Evolutionary conservation across 2,888 invertebrate genomes (phyloP).

Genomic region (Drosophila affinis): DNA sequence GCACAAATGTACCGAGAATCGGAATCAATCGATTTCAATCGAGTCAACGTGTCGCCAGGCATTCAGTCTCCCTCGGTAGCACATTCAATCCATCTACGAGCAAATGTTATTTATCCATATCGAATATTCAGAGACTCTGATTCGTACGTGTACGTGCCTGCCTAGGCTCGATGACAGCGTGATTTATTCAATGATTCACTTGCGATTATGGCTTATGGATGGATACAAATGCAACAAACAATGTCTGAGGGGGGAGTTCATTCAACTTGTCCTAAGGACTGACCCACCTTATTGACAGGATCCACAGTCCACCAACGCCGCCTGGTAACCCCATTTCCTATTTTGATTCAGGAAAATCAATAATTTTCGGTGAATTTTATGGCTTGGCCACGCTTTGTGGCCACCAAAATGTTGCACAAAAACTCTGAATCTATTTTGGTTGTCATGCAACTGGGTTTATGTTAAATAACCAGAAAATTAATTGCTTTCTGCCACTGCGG

Average conservation of each 20-base stretch:
- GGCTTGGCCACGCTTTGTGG: constrained; percentile 8
- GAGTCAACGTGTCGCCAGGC: constrained; percentile 49
- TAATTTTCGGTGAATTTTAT: constrained; percentile 13
- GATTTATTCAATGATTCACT: constrained; percentile 65
- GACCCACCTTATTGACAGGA: constrained; percentile 15
- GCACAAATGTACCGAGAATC: constrained; percentile 23
- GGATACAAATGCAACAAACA: not conserved
- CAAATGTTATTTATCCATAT: constrained; percentile 29
- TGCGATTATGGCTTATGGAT: constrained; percentile 13
- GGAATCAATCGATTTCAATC: constrained; percentile 69
- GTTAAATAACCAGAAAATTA: constrained; percentile 37
- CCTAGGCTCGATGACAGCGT: constrained; percentile 41
- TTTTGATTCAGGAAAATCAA: constrained; percentile 20
- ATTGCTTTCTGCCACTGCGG: constrained; percentile 9
- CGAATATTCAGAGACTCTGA: constrained; percentile 43
- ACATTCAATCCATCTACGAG: constrained; percentile 27
- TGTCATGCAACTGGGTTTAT: constrained; percentile 29
- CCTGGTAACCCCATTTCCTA: not conserved
- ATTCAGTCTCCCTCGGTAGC: constrained; percentile 17
- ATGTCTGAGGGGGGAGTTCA: constrained; percentile 14
- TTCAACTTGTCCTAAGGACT: constrained; percentile 33
- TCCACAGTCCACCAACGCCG: constrained; percentile 34
- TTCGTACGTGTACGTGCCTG: constrained; percentile 49
- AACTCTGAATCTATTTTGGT: constrained; percentile 13
- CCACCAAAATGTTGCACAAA: constrained; percentile 27